Evolutionary conservation across 2,888 invertebrate species (phyloP), one percentile per base, ranked within the genome.

Genomic region (Pyrrhosoma nymphula): DNA sequence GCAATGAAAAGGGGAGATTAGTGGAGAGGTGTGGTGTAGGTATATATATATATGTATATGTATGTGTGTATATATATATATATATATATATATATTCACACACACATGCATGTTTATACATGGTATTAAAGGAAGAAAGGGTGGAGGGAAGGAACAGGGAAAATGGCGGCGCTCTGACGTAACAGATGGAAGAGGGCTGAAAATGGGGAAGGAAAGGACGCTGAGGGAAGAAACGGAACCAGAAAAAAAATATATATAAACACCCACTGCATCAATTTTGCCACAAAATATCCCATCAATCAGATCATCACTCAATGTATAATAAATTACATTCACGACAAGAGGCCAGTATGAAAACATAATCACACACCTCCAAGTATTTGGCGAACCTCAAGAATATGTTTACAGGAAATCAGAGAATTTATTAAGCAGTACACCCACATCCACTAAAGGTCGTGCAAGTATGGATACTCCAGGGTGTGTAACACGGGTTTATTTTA

Each of bases 1-100:
- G 47, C 82, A 82, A 82, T 82, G 82, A 82, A 82, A 82, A 82
- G 82, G 35, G 82, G 82, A 82, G 82, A 82, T 82, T 82, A 82
- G 35, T 30, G 35, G 82, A 82, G 75, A 82, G 30, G n/a, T 30
- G 75, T 82, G 26, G 47, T 8, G 47, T 47, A 47, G 16, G 12
- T 10, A 47, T 47, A 47, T 8, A 47, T 8, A 47, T 47, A 47
- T 2, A 8, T 47, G 8, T 8, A 47, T 47, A 47, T 47, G 8
- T 47, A 47, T 47, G 8, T 8, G 8, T 4, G 8, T 47, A 47
- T 4, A 47, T 47, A 47, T 8, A 60, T 20, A 47, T 47, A 47
- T 47, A 47, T 60, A 14, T 60, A n/a, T n/a, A n/a, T n/a, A n/a
- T n/a, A n/a, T n/a, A n/a, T n/a, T n/a, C n/a, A n/a, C n/a, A n/a